phyloP scores from a whole-genome alignment of 2,797 vertebrate genomes.

The Danio tinwini region DNA sequence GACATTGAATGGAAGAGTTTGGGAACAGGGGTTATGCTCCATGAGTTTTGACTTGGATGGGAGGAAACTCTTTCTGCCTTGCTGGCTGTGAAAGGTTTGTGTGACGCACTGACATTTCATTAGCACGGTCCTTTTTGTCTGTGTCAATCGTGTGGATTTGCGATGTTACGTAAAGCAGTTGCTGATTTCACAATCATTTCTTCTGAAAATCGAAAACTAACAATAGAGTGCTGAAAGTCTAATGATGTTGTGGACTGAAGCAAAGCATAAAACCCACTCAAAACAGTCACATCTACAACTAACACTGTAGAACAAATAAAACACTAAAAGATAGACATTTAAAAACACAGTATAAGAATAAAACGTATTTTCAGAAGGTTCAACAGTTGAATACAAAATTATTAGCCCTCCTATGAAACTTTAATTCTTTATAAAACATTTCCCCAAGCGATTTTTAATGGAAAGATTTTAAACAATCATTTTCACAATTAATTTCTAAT shows the following conservation, averaged over 20 bases:
- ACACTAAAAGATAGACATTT: neutral
- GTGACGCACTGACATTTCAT: slow-evolving; percentile 15
- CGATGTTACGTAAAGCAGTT: neutral
- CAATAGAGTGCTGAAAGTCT: neutral
- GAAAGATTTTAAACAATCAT: too few species aligned
- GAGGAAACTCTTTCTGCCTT: slow-evolving; percentile 22
- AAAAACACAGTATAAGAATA: neutral
- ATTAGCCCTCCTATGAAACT: too few species aligned
- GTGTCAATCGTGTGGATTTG: slow-evolving; percentile 24
- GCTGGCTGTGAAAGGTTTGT: slow-evolving; percentile 12
- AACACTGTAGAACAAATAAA: neutral
- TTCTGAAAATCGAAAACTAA: neutral
- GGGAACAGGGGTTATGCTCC: neutral
- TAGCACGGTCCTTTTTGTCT: slow-evolving; percentile 1
- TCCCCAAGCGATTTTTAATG: too few species aligned
- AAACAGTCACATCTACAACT: neutral
- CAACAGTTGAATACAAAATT: too few species aligned
- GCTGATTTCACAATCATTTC: slow-evolving; percentile 4
- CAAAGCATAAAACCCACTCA: neutral
- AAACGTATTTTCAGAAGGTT: too few species aligned
- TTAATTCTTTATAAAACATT: too few species aligned
- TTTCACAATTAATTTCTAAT: too few species aligned
- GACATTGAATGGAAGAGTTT: slow-evolving; percentile 11
- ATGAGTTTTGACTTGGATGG: slow-evolving; percentile 19
- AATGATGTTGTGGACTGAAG: neutral